Conservation (phyloP, 2,888 invertebrate species). For the Brassicogethes aeneus region DNA sequence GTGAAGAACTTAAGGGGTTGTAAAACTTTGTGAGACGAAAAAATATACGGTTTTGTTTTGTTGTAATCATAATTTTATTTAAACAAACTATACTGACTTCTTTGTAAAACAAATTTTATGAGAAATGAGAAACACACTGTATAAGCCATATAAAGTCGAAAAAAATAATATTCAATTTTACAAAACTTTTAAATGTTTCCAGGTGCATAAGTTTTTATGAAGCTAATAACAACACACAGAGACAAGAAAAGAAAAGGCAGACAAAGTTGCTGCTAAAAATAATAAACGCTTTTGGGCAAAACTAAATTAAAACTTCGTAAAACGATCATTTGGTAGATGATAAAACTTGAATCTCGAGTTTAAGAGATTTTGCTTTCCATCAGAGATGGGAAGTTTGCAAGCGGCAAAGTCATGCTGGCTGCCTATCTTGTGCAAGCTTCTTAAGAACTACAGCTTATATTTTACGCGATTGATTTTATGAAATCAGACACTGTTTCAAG, state of each 20-base stretch:
- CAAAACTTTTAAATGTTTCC: too few species aligned
- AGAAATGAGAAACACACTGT: too few species aligned
- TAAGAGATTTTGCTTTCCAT: slow-evolving; percentile 16
- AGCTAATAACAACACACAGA: slow-evolving; percentile 8
- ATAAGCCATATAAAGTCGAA: too few species aligned
- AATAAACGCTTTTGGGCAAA: slow-evolving; percentile 15
- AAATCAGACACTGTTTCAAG: slow-evolving; percentile 16
- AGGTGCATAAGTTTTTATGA: too few species aligned
- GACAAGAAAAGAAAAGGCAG: slow-evolving; percentile 5
- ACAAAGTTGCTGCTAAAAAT: slow-evolving; percentile 7
- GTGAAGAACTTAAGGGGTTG: too few species aligned
- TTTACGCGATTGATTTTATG: slow-evolving; percentile 18
- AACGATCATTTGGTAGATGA: slow-evolving; percentile 16
- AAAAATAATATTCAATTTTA: too few species aligned
- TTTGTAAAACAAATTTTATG: too few species aligned
- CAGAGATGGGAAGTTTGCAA: slow-evolving; percentile 13
- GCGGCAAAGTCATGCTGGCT: slow-evolving; percentile 13
- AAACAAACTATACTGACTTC: too few species aligned
- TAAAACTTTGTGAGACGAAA: too few species aligned
- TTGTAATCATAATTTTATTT: too few species aligned
- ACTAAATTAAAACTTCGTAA: slow-evolving; percentile 17
- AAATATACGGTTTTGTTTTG: too few species aligned
- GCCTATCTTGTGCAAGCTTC: slow-evolving; percentile 13
- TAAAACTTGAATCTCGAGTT: slow-evolving; percentile 18
- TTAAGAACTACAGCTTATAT: slow-evolving; percentile 15